Conservation (phyloP, 2,888 invertebrate species). For the Eurytoma adleriae region DNA sequence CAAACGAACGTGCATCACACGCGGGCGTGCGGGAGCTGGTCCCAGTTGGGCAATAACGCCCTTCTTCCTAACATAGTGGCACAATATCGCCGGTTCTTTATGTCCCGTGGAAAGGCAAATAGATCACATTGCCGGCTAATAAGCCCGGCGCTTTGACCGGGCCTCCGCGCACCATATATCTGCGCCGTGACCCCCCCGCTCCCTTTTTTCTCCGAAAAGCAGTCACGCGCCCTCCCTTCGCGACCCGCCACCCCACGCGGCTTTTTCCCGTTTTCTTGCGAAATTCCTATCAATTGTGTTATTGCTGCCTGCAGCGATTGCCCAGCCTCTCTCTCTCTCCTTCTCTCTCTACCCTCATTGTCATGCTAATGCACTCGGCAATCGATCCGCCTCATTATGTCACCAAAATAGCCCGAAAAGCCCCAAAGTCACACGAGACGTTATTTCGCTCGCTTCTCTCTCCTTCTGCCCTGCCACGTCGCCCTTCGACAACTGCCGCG, state of each 20-base stretch:
- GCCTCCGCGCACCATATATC: conserved; percentile 35
- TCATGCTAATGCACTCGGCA: conserved; percentile 72
- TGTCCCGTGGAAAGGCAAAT: conserved; percentile 73
- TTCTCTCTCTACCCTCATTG: too few species aligned
- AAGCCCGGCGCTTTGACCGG: conserved; percentile 71
- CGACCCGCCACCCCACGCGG: conserved; percentile 30
- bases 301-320: conserved; percentile 61
- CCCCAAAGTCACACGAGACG: conserved; percentile 63
- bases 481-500: background rate
- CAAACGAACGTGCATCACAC: conserved; percentile 61
- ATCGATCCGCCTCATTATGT: conserved; percentile 74
- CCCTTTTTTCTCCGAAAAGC: conserved; percentile 24
- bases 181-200: conserved; percentile 14
- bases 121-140: conserved; percentile 76
- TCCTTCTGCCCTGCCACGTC: background rate
- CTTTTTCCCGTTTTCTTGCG: conserved; percentile 70
- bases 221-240: conserved; percentile 13
- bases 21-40: conserved; percentile 59
- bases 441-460: background rate
- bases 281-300: conserved; percentile 73
- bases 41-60: conserved; percentile 75
- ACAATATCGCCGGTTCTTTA: conserved; percentile 74
- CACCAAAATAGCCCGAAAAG: conserved; percentile 65
- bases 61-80: conserved; percentile 71
- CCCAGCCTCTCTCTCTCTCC: conserved; percentile 37